Percentiles rank a stretch among this genome's conserved stretches.
These are phyloP conservation scores for Pseudonaja textilis DNA, from an alignment of 2,113 vertebrate species.

Conservation along the genomic window DNA sequence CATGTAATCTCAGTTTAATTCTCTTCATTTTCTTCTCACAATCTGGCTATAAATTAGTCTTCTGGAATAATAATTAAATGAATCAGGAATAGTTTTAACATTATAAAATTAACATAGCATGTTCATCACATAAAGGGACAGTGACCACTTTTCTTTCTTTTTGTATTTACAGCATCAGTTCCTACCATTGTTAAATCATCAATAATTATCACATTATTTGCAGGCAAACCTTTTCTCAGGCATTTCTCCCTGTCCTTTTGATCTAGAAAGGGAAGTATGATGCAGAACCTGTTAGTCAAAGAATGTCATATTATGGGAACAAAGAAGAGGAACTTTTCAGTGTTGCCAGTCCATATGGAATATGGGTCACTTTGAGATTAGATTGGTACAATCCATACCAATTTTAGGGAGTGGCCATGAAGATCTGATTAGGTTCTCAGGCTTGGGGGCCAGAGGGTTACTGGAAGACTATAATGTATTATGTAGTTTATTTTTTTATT, in stretches of 20 bases:
- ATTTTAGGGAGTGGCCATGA: neutral
- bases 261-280: neutral
- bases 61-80: constrained; percentile 42
- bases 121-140: neutral
- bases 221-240: neutral
- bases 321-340: neutral
- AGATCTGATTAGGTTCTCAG: neutral
- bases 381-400: neutral
- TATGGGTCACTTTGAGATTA: neutral
- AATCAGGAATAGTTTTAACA: constrained; percentile 34
- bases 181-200: neutral
- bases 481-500: neutral
- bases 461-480: neutral
- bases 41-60: constrained; percentile 5
- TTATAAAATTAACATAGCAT: neutral
- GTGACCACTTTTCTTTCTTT: neutral
- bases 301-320: neutral
- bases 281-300: neutral
- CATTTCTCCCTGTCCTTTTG: neutral
- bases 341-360: neutral
- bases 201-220: neutral
- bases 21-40: constrained; percentile 25
- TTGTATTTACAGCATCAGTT: neutral
- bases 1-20: constrained; percentile 37
- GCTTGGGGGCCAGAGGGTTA: neutral